Conservation (phyloP, 2,113 vertebrate genomes). For the Panthera tigris region DNA sequence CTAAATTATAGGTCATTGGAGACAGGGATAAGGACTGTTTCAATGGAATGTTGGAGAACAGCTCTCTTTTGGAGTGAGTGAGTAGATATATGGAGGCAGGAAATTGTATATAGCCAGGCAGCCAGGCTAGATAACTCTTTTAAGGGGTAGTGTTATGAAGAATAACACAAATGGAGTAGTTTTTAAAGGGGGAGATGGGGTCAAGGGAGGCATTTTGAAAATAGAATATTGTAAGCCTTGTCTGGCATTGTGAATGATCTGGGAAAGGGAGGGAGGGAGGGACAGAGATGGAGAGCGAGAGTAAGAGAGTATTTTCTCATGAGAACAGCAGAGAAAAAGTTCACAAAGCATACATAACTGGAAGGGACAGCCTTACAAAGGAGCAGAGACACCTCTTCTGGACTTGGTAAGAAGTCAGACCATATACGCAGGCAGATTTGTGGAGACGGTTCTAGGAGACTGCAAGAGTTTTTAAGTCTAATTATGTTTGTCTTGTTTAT, state of each 20-base stretch:
- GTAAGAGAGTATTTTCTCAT: background rate
- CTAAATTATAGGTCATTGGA: background rate
- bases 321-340: background rate
- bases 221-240: background rate
- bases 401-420: background rate
- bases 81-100: background rate
- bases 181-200: background rate
- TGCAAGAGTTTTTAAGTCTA: background rate
- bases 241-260: background rate
- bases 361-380: background rate
- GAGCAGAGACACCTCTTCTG: background rate
- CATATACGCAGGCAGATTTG: fast-evolving
- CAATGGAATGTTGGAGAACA: background rate
- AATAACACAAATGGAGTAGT: background rate
- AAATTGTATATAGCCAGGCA: background rate
- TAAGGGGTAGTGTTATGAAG: background rate
- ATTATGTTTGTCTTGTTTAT: background rate
- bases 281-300: background rate
- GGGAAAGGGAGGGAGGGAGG: background rate
- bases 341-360: background rate
- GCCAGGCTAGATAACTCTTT: background rate
- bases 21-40: background rate
- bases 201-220: background rate
- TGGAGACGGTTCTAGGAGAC: background rate
- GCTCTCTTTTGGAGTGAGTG: background rate